Evolutionary conservation across 2,797 vertebrate genomes (phyloP).

Genomic region (Heliangelus exortis): DNA sequence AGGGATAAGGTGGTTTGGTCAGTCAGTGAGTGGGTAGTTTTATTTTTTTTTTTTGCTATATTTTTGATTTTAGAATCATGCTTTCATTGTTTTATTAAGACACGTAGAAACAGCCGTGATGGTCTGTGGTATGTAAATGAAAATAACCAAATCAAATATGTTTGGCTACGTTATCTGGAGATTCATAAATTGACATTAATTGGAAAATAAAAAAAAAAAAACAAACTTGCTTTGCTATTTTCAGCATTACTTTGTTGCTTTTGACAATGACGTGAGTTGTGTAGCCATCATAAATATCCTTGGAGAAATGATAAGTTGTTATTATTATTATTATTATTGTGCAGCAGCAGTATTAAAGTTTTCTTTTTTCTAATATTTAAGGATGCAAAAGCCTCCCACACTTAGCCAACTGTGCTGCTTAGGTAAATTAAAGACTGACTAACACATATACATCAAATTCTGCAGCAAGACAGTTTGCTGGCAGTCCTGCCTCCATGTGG

Average conservation of each 20-base stretch:
- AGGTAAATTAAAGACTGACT: constrained; percentile 53
- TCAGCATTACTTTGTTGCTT: background rate
- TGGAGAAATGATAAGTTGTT: background rate
- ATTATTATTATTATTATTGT: constrained; percentile 15
- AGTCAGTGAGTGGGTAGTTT: background rate
- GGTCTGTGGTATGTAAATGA: background rate
- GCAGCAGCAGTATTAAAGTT: background rate
- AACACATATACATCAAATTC: constrained; percentile 30
- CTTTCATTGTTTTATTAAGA: background rate
- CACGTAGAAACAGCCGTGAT: background rate
- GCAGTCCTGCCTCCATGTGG: constrained; percentile 8
- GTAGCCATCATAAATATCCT: background rate
- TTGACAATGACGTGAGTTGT: background rate
- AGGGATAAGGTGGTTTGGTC: background rate
- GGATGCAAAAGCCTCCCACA: constrained; percentile 40
- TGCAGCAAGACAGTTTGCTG: constrained; percentile 27
- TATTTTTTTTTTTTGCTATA: background rate
- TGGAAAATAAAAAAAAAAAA: background rate
- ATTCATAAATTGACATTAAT: constrained; percentile 18
- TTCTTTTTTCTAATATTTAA: constrained; percentile 14
- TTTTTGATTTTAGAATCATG: background rate
- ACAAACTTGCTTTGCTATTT: background rate
- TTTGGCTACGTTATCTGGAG: constrained; percentile 18
- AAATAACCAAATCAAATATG: background rate
- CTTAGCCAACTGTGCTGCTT: constrained; percentile 5